Conservation (phyloP, 1,140 invertebrate species). For the Telenomus remus region DNA sequence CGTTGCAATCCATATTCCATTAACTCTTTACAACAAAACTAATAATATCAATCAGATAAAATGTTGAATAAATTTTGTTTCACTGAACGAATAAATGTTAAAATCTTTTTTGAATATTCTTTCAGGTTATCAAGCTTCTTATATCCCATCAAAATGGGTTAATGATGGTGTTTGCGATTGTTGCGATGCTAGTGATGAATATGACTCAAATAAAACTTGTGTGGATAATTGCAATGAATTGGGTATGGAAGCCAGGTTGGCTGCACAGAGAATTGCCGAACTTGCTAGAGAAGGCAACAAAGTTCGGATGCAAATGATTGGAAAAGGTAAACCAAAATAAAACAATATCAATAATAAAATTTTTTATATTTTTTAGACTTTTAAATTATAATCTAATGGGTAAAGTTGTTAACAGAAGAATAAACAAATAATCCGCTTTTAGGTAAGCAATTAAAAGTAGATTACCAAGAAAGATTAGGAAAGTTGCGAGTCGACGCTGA, state of each 20-base stretch:
- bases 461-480: slow-evolving; percentile 81
- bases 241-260: slow-evolving; percentile 85
- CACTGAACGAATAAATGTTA: no score
- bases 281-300: slow-evolving; percentile 80
- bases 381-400: background rate
- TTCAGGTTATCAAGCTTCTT: slow-evolving; percentile 77
- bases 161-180: slow-evolving; percentile 99
- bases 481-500: slow-evolving; percentile 83
- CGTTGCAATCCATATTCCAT: no score
- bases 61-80: no score
- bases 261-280: slow-evolving; percentile 83
- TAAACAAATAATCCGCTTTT: slow-evolving; percentile 9
- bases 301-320: slow-evolving; percentile 30
- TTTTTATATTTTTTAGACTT: no score
- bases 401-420: no score
- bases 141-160: slow-evolving; percentile 92
- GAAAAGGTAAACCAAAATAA: slow-evolving; percentile 47
- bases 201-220: slow-evolving; percentile 80
- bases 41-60: no score
- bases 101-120: no score
- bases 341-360: no score
- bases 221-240: slow-evolving; percentile 88
- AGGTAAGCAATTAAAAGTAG: slow-evolving; percentile 81
- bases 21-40: no score
- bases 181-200: slow-evolving; percentile 97